These are phyloP conservation scores for Dascyllus trimaculatus DNA, from an alignment of 2,113 vertebrate species.

Conservation along the genomic window DNA sequence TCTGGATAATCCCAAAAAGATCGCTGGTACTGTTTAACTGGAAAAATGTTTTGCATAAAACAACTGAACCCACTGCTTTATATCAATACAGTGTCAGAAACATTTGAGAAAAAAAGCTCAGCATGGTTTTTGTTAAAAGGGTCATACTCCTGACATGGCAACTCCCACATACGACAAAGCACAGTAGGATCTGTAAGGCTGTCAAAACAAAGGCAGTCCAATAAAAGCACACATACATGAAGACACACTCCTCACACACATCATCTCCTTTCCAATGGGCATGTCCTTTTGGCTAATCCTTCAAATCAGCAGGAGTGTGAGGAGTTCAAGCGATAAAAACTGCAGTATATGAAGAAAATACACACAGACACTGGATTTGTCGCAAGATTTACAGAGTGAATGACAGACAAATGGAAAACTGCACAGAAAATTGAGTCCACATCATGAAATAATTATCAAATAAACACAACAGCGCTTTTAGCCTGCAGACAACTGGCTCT, in stretches of 20 bases:
- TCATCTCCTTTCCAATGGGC: constrained; percentile 28
- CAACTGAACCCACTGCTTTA: background rate
- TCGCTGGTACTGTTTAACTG: background rate
- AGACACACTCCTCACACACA: constrained; percentile 35
- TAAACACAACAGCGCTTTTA: constrained; percentile 14
- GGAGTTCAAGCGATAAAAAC: constrained; percentile 16
- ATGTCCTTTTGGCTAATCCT: constrained; percentile 46
- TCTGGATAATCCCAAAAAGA: background rate
- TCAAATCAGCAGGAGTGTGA: constrained; percentile 37
- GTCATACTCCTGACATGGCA: constrained; percentile 63
- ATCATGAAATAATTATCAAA: constrained; percentile 26
- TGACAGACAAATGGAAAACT: constrained; percentile 6
- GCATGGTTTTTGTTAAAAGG: constrained; percentile 50
- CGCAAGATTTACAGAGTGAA: background rate
- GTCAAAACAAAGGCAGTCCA: constrained; percentile 76
- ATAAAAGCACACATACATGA: constrained; percentile 56
- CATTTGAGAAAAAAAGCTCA: background rate
- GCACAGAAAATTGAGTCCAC: background rate
- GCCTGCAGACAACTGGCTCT: constrained; percentile 18
- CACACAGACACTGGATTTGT: background rate
- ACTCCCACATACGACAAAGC: constrained; percentile 77
- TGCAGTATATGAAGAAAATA: constrained; percentile 6
- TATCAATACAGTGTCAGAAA: constrained; percentile 1
- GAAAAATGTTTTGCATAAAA: background rate
- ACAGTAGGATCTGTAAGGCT: constrained; percentile 72